Conservation (phyloP, 2,888 invertebrate genomes). For the Oscheius sp. region DNA sequence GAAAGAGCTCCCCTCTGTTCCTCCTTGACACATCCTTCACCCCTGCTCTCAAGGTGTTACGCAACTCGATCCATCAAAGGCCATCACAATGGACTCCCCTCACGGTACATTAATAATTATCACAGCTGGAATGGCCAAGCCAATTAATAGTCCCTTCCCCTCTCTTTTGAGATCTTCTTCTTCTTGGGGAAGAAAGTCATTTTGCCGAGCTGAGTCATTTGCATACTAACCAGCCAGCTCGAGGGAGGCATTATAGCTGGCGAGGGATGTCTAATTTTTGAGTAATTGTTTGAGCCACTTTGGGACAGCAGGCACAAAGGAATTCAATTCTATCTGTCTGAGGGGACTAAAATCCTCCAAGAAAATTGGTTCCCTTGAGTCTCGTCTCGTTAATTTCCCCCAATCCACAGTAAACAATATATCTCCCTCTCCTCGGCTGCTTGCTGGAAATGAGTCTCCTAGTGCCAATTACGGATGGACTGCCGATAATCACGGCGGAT, state of each 20-base stretch:
- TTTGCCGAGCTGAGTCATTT: slow-evolving; percentile 15
- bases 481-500: slow-evolving; percentile 20
- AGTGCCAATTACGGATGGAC: slow-evolving; percentile 25
- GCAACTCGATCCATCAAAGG: neutral
- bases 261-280: slow-evolving; percentile 7
- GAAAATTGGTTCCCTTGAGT: neutral
- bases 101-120: slow-evolving; percentile 12
- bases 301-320: too few relatives aligned
- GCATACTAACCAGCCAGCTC: slow-evolving; percentile 11
- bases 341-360: too few relatives aligned
- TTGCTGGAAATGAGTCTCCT: slow-evolving; percentile 11
- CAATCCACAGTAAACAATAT: slow-evolving; percentile 14
- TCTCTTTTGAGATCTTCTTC: neutral
- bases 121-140: slow-evolving; percentile 19
- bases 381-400: neutral
- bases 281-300: neutral
- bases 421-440: slow-evolving; percentile 4
- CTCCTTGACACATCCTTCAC: neutral
- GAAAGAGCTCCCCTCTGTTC: neutral
- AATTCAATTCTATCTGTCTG: too few relatives aligned
- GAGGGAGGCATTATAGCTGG: slow-evolving; percentile 8
- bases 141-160: neutral
- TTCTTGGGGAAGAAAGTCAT: neutral
- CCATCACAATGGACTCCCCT: neutral
- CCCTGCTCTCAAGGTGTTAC: neutral